Conservation (phyloP, 2,888 invertebrate genomes). For the Ophioninae sp. region DNA sequence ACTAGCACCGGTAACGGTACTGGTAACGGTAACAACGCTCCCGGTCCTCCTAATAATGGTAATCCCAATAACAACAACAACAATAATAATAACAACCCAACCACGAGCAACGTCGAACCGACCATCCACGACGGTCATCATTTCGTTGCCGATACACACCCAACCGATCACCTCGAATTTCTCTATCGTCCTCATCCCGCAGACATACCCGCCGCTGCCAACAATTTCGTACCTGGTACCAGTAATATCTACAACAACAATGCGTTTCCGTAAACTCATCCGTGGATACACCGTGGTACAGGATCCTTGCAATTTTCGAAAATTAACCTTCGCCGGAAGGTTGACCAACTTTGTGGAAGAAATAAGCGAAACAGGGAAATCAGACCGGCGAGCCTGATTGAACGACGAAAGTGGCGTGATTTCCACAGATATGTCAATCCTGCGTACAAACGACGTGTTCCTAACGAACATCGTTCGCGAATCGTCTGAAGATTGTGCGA, state of each 20-base stretch:
- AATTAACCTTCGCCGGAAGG: not conserved
- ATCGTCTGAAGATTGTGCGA: not conserved
- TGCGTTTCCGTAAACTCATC: slow-evolving; percentile 47
- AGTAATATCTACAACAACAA: slow-evolving; percentile 61
- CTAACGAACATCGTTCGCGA: not conserved
- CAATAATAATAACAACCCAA: slow-evolving; percentile 28
- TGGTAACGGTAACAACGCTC: not conserved
- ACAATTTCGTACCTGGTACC: slow-evolving; percentile 56
- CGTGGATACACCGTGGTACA: not conserved
- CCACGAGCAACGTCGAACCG: slow-evolving; percentile 39
- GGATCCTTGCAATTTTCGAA: not conserved
- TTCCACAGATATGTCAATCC: not conserved
- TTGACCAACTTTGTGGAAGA: not conserved
- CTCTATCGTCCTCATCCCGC: slow-evolving; percentile 58
- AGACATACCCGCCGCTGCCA: slow-evolving; percentile 49
- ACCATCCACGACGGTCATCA: slow-evolving; percentile 57
- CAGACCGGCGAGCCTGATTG: not conserved
- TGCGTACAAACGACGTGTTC: not conserved
- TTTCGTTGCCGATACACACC: slow-evolving; percentile 52
- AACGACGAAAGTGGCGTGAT: not conserved
- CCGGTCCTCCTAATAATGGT: not conserved
- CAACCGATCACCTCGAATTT: slow-evolving; percentile 55
- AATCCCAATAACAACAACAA: not conserved
- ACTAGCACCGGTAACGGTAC: not conserved
- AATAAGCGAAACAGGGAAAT: not conserved